Evolutionary conservation across 2,113 vertebrate species (phyloP), one percentile per base, ranked within the genome.

Genomic region (Tichodroma muraria): DNA sequence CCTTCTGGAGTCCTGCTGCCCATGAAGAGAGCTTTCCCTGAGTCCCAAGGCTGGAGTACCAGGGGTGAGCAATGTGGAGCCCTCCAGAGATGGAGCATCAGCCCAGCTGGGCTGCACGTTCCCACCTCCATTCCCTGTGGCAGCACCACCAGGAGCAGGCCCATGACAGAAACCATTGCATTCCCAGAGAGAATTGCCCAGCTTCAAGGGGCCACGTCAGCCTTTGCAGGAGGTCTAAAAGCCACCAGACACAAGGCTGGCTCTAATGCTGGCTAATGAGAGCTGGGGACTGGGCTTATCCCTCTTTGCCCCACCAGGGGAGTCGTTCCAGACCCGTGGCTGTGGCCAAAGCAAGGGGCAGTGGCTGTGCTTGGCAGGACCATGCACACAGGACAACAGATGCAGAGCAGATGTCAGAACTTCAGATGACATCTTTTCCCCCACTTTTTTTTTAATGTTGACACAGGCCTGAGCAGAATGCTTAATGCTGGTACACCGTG

Each of bases 401-500:
- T 75, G 49, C 72, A 78, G 37, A 38, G n/a, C 1, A 45, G 52
- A 31, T 68, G 10, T 38, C 44, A 89, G 37, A 93, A 94, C 56
- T 86, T 68, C 30, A 56, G 50, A 73, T 69, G 10, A 54, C n/a
- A 57, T 45, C 30, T 28, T 35, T 27, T 1, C 1, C 4, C 30
- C 42, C 4, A 1, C 16, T 30, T 53, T 84, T 50, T 52, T 93
- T 72, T 5, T 40, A 40, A 12, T 61, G 37, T 83, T 45, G 17
- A 94, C 80, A 77, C 16, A 23, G 77, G 53, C 31, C 70, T 89
- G 90, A 92, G 68, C 63, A 45, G 86, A 96, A 95, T 87, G 72
- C 31, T 80, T 78, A 64, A 73, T 78, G 85, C 63, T n/a, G 25
- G 61, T 10, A 52, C 64, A 54, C 50, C 45, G 65, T 52, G 83